phyloP scores from a whole-genome alignment of 2,888 invertebrate species.

The Lobophora halterata region DNA sequence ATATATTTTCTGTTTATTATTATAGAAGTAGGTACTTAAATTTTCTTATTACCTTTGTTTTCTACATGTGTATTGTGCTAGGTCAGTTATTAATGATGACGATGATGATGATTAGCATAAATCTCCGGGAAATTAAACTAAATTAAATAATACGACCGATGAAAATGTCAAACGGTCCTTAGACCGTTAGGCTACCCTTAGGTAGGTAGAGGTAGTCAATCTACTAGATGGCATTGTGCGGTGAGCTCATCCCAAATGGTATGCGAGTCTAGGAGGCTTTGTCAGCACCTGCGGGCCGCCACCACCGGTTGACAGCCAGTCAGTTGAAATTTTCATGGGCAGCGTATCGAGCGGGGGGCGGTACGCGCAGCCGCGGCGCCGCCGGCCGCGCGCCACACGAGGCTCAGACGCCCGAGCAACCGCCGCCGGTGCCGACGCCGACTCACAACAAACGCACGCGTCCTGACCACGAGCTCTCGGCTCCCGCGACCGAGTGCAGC shows the following conservation, averaged over 20 bases:
- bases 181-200: too few species aligned
- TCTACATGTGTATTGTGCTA: too few species aligned
- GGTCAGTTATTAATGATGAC: too few species aligned
- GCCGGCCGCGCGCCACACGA: constrained; percentile 49
- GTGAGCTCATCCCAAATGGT: constrained; percentile 23
- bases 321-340: constrained; percentile 79
- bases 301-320: constrained; percentile 74
- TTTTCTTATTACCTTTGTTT: too few species aligned
- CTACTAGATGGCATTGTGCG: constrained; percentile 20
- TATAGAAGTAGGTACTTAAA: not conserved
- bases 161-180: constrained; percentile 11
- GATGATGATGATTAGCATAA: too few species aligned
- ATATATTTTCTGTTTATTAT: constrained; percentile 23
- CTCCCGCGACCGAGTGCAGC: constrained; percentile 12
- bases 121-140: too few species aligned
- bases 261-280: constrained; percentile 34
- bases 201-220: too few species aligned
- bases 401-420: constrained; percentile 33
- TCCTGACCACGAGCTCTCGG: constrained; percentile 32
- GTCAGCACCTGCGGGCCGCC: constrained; percentile 65
- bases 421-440: constrained; percentile 44
- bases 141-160: too few species aligned
- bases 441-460: constrained; percentile 54
- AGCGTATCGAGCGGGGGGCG: constrained; percentile 69
- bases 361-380: constrained; percentile 68